Base-by-base conservation (phyloP, 1,140 invertebrate species). In the Battus philenor region DNA sequence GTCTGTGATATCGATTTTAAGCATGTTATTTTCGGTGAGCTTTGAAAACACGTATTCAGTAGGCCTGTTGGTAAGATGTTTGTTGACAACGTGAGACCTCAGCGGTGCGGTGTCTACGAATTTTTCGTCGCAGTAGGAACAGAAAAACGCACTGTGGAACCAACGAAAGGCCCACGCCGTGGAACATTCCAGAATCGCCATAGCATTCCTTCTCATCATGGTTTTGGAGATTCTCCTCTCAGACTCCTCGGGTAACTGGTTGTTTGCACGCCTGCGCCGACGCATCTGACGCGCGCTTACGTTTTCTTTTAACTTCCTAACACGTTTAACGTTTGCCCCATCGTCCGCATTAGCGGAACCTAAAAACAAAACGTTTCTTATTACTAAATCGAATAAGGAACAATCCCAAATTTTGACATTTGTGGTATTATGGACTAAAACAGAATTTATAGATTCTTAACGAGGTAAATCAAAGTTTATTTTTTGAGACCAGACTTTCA, bases 1-100 rank as follows among this genome's bases (percentile, higher is more conserved):
- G 17, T 59, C 46, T 4, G 56, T 59, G 59, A 68, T 83, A 64
- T 50, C 86, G 34, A 84, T 54, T 64, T 81, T 85, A 1, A 78
- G 55, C 62, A 87, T 87, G 47, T 89, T 86, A 36, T 82, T 83
- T 58, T 86, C 85, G 1, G 59, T 78, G 5, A 86, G 58, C 49
- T 86, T 78, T 0, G 74, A 63, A 39, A 86, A 87, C 11, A 85
- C 59, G 33, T 41, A 54, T 33, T 66, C 68, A 7, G 73, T 79
- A 0, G 73, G 73, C 0, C 22, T 10, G 20, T 73, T 62, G 5
- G 58, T 50, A 20, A 73, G 34, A 53, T 85, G 81, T n/a, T 47
- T 45, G 0, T 7, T 26, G 26, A 34, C 39, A 0, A 82, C 68
- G 15, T 85, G 81, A 9, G 54, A 50, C 1, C 75, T 51, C 8